These are phyloP conservation scores for Leucosticte australis DNA, from an alignment of 2,113 vertebrate genomes.

Conservation along the genomic window DNA sequence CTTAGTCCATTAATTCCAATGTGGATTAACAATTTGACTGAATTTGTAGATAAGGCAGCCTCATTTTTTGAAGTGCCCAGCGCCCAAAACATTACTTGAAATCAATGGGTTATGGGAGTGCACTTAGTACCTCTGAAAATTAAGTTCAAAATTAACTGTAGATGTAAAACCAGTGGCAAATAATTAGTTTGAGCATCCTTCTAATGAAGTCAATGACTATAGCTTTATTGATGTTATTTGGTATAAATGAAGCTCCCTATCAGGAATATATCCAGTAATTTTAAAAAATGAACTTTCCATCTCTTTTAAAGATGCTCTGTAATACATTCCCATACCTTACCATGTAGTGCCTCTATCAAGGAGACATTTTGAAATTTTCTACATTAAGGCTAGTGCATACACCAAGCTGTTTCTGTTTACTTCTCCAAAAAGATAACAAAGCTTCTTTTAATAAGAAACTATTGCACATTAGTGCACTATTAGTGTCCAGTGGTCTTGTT, in stretches of 20 bases:
- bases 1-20: neutral
- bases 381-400: neutral
- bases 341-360: neutral
- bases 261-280: neutral
- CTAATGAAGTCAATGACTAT: neutral
- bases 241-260: neutral
- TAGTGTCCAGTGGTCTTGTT: neutral
- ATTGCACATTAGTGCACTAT: neutral
- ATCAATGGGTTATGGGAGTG: neutral
- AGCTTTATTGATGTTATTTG: neutral
- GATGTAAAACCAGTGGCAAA: neutral
- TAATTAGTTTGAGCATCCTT: neutral
- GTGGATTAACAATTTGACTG: constrained; percentile 8
- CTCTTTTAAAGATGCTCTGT: neutral
- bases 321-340: neutral
- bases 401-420: neutral
- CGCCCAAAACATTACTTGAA: neutral
- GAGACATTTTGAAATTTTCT: neutral
- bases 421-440: neutral
- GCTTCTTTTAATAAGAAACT: neutral
- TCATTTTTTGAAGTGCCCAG: neutral
- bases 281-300: neutral
- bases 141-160: constrained; percentile 17
- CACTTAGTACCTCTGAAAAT: neutral
- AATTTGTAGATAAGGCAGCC: neutral